Conservation (phyloP, 2,888 invertebrate genomes). For the Dicyrtomina minuta region DNA sequence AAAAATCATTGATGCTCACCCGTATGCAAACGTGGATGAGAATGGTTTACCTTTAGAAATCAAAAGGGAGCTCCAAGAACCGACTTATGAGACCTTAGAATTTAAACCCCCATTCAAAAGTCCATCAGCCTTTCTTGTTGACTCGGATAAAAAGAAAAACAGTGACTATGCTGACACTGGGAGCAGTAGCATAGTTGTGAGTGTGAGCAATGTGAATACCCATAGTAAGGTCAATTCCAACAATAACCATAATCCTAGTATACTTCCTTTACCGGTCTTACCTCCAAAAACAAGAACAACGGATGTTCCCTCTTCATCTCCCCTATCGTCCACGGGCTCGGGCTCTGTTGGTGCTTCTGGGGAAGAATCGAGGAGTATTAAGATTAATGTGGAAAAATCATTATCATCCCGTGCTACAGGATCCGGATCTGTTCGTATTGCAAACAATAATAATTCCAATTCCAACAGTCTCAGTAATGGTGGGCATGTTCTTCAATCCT, state of each 20-base stretch:
- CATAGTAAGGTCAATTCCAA: not conserved
- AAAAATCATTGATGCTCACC: constrained; percentile 61
- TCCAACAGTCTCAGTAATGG: no score
- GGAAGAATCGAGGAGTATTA: not conserved
- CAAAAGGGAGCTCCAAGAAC: constrained; percentile 53
- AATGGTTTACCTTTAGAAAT: constrained; percentile 57
- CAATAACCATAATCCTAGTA: not conserved
- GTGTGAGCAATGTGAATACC: constrained; percentile 21
- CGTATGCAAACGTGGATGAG: constrained; percentile 61
- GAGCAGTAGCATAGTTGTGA: constrained; percentile 10
- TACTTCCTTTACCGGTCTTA: not conserved
- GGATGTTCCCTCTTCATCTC: not conserved
- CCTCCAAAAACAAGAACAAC: not conserved
- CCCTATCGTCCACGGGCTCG: not conserved
- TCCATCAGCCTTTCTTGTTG: not conserved
- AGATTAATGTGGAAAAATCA: not conserved
- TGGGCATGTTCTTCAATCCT: no score
- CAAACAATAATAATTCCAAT: no score
- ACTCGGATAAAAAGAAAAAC: not conserved
- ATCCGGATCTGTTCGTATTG: no score
- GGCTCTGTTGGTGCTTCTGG: no score
- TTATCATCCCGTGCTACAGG: no score
- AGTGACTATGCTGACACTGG: not conserved
- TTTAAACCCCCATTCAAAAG: constrained; percentile 10
- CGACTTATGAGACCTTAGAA: constrained; percentile 55